These are phyloP conservation scores for Ganaspis sp. DNA, from an alignment of 1,140 invertebrate species.

Conservation along the genomic window DNA sequence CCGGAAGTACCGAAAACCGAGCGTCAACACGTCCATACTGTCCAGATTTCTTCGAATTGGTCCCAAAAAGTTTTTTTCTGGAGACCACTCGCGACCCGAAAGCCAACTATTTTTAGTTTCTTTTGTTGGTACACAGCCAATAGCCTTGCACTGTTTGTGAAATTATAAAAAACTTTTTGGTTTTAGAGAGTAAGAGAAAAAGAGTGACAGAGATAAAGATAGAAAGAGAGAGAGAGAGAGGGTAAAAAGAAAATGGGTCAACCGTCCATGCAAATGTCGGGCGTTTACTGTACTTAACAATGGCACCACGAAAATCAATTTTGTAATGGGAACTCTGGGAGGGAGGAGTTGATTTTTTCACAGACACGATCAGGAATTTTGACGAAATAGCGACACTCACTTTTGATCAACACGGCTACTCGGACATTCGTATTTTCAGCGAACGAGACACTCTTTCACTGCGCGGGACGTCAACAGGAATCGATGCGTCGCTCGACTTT, in stretches of 20 bases:
- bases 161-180: background rate
- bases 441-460: conserved; percentile 40
- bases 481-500: background rate
- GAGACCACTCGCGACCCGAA: background rate
- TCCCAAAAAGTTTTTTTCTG: background rate
- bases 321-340: background rate
- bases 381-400: conserved; percentile 49
- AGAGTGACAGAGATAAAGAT: background rate
- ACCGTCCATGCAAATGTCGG: conserved; percentile 47
- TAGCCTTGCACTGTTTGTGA: conserved; percentile 1
- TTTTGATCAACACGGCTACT: conserved; percentile 46
- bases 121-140: conserved; percentile 3
- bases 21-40: conserved; percentile 23
- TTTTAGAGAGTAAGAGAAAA: conserved; percentile 6
- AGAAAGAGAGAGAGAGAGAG: background rate
- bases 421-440: conserved; percentile 49
- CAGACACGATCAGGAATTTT: background rate
- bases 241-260: conserved; percentile 19
- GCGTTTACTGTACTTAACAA: conserved; percentile 37
- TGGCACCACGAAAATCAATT: conserved; percentile 38
- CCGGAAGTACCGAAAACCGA: background rate
- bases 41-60: background rate
- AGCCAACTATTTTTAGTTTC: background rate
- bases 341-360: conserved; percentile 20
- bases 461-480: conserved; percentile 27